Evolutionary conservation across 2,113 vertebrate genomes (phyloP).

Genomic region (Rhabdomys dilectus): DNA sequence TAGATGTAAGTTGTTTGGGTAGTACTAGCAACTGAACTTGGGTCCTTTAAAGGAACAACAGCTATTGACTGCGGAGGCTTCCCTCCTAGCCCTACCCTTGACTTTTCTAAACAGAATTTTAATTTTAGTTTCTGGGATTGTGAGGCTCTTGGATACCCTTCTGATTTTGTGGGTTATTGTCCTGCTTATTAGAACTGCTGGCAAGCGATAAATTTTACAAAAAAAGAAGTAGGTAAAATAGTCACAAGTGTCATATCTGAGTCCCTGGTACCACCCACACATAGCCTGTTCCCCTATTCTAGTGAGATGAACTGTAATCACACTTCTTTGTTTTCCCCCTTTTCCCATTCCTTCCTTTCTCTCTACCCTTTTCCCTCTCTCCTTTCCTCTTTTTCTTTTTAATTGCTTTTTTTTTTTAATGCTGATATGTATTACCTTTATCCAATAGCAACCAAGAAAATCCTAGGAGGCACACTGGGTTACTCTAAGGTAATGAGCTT

Average conservation of each 20-base stretch:
- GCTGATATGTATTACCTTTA: not conserved
- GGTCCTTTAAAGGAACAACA: not conserved
- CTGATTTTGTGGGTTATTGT: not conserved
- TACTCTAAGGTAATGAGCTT: not conserved
- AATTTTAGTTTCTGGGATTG: not conserved
- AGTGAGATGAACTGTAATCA: not conserved
- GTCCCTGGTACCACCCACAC: not conserved
- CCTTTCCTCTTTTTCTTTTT: not conserved
- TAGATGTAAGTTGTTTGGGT: not conserved
- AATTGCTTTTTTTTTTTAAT: not conserved
- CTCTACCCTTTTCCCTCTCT: too few relatives aligned
- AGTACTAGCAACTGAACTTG: not conserved
- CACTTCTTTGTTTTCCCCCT: not conserved
- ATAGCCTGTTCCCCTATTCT: not conserved
- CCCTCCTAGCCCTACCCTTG: not conserved
- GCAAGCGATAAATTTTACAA: not conserved
- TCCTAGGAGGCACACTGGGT: not conserved
- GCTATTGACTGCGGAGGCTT: not conserved
- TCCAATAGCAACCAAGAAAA: not conserved
- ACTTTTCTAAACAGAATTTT: slow-evolving; percentile 16
- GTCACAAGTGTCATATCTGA: not conserved
- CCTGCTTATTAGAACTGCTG: not conserved
- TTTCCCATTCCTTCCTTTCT: not conserved
- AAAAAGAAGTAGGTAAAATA: not conserved
- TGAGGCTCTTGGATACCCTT: not conserved